phyloP scores from a whole-genome alignment of 1,140 invertebrate species.

The Atopsyche davidsoni region DNA sequence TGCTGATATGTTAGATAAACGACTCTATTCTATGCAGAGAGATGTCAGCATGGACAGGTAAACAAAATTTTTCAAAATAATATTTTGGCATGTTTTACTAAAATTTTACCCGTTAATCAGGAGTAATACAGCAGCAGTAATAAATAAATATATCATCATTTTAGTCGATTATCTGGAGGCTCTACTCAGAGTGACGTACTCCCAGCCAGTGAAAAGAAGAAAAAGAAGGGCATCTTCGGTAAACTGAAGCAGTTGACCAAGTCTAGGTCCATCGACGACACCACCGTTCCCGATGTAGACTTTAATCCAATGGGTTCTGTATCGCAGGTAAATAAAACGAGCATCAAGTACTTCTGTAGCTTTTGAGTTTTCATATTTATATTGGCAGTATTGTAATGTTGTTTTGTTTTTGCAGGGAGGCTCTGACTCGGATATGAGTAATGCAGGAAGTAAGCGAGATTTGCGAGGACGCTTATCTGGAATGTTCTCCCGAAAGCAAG shows the following conservation, averaged over 20 bases:
- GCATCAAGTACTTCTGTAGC: not conserved
- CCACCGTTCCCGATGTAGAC: conserved; percentile 42
- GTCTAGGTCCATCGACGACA: conserved; percentile 72
- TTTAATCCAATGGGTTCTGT: conserved; percentile 49
- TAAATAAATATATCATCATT: conserved; percentile 29
- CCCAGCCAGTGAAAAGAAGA: conserved; percentile 64
- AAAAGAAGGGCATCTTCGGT: conserved; percentile 74
- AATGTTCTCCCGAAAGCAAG: conserved; percentile 72
- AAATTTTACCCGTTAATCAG: not conserved
- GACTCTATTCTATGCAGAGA: conserved; percentile 51
- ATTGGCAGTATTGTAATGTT: conserved; percentile 33
- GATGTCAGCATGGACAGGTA: conserved; percentile 71
- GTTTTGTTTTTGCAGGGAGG: conserved; percentile 50
- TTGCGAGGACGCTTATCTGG: conserved; percentile 72
- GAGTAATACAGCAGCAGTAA: conserved; percentile 10
- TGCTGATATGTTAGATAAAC: conserved; percentile 40
- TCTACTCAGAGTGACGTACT: conserved; percentile 79
- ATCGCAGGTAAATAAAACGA: conserved; percentile 40
- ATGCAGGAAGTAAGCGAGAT: conserved; percentile 68
- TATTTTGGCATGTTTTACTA: conserved; percentile 13
- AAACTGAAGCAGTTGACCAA: conserved; percentile 81
- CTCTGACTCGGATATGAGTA: conserved; percentile 72
- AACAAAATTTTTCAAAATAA: conserved; percentile 11
- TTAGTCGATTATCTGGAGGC: conserved; percentile 69
- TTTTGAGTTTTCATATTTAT: not conserved